Percentiles rank a stretch among this genome's conserved stretches.
Evolutionary conservation across 2,797 vertebrate species (phyloP).

Genomic region (Xiphophorus birchmanni): DNA sequence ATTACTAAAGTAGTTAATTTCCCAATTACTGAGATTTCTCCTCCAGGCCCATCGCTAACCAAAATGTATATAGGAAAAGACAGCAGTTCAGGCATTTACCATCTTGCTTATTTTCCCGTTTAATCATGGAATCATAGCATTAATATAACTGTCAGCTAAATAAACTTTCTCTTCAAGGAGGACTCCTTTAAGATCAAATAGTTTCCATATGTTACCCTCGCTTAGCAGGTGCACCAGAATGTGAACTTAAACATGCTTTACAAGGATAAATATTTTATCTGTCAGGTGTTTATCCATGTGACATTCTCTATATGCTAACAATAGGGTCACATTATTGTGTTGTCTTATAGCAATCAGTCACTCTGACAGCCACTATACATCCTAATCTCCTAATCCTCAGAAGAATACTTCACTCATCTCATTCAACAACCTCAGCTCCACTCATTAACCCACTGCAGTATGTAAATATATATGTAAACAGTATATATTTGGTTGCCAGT

Average conservation of each 20-base stretch:
- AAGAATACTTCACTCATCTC: constrained; percentile 30
- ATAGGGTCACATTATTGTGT: background rate
- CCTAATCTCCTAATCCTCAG: constrained; percentile 52
- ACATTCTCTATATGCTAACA: background rate
- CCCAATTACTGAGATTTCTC: background rate
- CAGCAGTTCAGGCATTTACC: background rate
- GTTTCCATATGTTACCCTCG: background rate
- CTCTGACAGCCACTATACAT: constrained; percentile 33
- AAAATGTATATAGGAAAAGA: background rate
- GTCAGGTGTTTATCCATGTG: background rate
- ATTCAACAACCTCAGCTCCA: constrained; percentile 25
- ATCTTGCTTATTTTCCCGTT: background rate
- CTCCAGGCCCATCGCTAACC: background rate
- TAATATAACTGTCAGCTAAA: background rate
- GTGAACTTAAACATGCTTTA: background rate
- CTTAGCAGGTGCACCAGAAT: background rate
- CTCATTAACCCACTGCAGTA: constrained; percentile 5
- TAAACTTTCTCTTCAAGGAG: background rate
- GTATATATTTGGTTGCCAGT: background rate
- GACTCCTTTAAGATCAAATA: background rate
- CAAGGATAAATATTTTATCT: constrained; percentile 1
- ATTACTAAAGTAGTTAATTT: background rate
- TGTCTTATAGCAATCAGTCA: constrained; percentile 1
- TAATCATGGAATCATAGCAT: background rate
- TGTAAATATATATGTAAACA: background rate